These are phyloP conservation scores for Blastomussa wellsi DNA, from an alignment of 92 coral and sea anemone genomes.

Conservation along the genomic window DNA sequence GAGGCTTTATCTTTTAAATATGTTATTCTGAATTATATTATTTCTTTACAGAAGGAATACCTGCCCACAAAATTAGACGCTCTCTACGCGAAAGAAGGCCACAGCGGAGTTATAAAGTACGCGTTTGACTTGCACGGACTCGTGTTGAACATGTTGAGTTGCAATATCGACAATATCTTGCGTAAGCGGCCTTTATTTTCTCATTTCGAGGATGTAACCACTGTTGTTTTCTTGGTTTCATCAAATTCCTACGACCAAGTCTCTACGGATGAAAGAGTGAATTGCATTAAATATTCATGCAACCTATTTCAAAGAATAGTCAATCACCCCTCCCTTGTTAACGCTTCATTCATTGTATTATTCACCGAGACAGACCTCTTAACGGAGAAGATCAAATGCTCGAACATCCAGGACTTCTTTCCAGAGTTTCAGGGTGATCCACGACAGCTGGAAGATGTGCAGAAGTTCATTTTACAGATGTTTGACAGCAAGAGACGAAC, in stretches of 20 bases:
- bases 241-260: slow-evolving; percentile 96
- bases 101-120: slow-evolving; percentile 68
- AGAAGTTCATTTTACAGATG: slow-evolving; percentile 96
- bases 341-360: slow-evolving; percentile 91
- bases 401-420: slow-evolving; percentile 87
- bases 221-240: slow-evolving; percentile 91
- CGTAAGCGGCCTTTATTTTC: slow-evolving; percentile 70
- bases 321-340: slow-evolving; percentile 93
- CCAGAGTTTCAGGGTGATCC: slow-evolving; percentile 97
- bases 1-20: not conserved
- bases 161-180: slow-evolving; percentile 57
- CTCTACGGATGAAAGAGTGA: slow-evolving; percentile 87
- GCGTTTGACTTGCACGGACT: slow-evolving; percentile 85
- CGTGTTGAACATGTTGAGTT: slow-evolving; percentile 95
- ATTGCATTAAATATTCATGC: slow-evolving; percentile 95
- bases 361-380: slow-evolving; percentile 96
- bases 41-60: slow-evolving; percentile 71
- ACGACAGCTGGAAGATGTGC: slow-evolving; percentile 93
- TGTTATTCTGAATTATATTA: not conserved
- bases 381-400: slow-evolving; percentile 86
- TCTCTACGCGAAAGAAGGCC: slow-evolving; percentile 93
- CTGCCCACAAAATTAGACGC: slow-evolving; percentile 91
- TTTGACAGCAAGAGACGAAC: slow-evolving; percentile 94
- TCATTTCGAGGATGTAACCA: slow-evolving; percentile 91
- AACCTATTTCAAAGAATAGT: slow-evolving; percentile 93